A percentile compares a stretch with the other conserved stretches of the same genome.
These are phyloP conservation scores for Desoria tigrina DNA, from an alignment of 2,888 invertebrate genomes.

Conservation along the genomic window DNA sequence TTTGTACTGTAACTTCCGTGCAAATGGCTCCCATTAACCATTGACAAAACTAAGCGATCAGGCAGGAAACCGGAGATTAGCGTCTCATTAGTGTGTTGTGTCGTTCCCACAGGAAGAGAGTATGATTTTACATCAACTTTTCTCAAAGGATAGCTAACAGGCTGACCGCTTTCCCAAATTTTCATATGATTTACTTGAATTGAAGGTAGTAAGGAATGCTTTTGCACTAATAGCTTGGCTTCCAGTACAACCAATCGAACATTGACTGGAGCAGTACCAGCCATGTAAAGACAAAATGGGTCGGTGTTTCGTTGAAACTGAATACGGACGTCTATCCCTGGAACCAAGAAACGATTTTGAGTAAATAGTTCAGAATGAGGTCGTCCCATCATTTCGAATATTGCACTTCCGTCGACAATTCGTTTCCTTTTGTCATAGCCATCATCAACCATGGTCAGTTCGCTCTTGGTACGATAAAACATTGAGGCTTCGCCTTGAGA, in stretches of 20 bases:
- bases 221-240: conserved; percentile 1
- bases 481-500: too few species aligned
- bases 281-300: conserved; percentile 1
- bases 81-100: too few species aligned
- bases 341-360: too few species aligned
- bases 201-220: background rate
- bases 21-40: background rate
- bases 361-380: too few species aligned
- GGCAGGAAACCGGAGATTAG: background rate
- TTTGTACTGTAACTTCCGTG: background rate
- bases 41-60: background rate
- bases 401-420: background rate
- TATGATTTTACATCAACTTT: conserved; percentile 5
- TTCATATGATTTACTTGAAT: background rate
- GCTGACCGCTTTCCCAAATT: too few species aligned
- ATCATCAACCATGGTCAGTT: background rate
- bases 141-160: conserved; percentile 7
- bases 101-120: too few species aligned
- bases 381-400: too few species aligned
- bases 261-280: background rate
- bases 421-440: background rate
- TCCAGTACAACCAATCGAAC: background rate
- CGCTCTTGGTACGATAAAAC: background rate
- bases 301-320: background rate
- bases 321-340: too few species aligned